phyloP scores from a whole-genome alignment of 2,888 invertebrate species.

The Chrysodeixis includens region DNA sequence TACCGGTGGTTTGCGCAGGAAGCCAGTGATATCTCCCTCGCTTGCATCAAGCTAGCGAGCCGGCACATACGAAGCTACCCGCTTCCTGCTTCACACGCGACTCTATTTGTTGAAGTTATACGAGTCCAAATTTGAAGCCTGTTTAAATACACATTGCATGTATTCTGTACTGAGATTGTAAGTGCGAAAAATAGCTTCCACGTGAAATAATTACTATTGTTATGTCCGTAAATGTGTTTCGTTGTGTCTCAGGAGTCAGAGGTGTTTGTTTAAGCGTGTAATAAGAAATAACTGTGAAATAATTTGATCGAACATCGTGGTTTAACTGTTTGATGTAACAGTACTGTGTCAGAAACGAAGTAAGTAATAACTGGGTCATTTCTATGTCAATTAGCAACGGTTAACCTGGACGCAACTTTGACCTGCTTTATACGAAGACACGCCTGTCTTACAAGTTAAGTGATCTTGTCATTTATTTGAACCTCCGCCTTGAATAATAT shows the following conservation, averaged over 20 bases:
- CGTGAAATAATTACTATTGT: conserved; percentile 19
- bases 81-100: conserved; percentile 74
- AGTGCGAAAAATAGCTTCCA: conserved; percentile 18
- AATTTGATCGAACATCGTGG: conserved; percentile 17
- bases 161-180: conserved; percentile 16
- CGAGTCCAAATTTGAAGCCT: conserved; percentile 48
- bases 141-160: conserved; percentile 26
- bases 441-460: neutral
- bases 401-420: conserved; percentile 7
- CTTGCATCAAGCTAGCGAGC: conserved; percentile 16
- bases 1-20: conserved; percentile 38
- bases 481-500: neutral
- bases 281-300: conserved; percentile 19
- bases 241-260: neutral
- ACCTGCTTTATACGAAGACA: neutral
- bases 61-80: conserved; percentile 56
- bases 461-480: neutral
- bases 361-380: conserved; percentile 21
- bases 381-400: conserved; percentile 14
- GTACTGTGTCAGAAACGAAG: conserved; percentile 8
- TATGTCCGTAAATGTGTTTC: conserved; percentile 6
- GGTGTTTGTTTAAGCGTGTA: conserved; percentile 8
- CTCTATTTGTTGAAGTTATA: conserved; percentile 60
- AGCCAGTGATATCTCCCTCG: conserved; percentile 34
- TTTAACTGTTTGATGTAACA: conserved; percentile 10